These are phyloP conservation scores for Chrysomallon squamiferum DNA, from an alignment of 1,140 invertebrate species.

Conservation along the genomic window DNA sequence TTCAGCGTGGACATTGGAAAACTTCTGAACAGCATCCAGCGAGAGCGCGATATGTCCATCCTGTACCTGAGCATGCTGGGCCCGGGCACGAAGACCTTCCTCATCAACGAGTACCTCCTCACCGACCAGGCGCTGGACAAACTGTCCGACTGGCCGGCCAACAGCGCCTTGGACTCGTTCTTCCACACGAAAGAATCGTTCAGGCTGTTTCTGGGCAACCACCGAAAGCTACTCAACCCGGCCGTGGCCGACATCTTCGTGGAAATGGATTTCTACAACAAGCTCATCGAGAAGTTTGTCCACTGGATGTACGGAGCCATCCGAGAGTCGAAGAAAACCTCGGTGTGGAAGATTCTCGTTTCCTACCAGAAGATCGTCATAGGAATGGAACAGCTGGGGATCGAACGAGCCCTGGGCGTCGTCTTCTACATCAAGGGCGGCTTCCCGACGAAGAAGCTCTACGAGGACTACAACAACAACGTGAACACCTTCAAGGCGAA, in stretches of 20 bases:
- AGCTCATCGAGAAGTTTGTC: conserved; percentile 26
- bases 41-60: conserved; percentile 48
- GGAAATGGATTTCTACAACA: conserved; percentile 45
- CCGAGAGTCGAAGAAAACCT: conserved; percentile 33
- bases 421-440: conserved; percentile 42
- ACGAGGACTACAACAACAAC: conserved; percentile 43
- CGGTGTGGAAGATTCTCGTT: conserved; percentile 47
- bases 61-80: conserved; percentile 48
- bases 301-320: conserved; percentile 43
- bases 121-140: conserved; percentile 38
- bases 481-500: conserved; percentile 21
- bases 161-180: conserved; percentile 22
- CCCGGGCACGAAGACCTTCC: conserved; percentile 45
- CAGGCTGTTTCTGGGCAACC: conserved; percentile 25
- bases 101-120: conserved; percentile 42
- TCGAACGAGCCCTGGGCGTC: conserved; percentile 42
- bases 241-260: conserved; percentile 30
- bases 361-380: conserved; percentile 47
- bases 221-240: conserved; percentile 28
- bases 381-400: conserved; percentile 41
- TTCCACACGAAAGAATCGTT: conserved; percentile 35
- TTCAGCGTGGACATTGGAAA: conserved; percentile 39
- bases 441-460: conserved; percentile 38
- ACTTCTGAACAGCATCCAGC: conserved; percentile 42
- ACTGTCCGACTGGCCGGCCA: conserved; percentile 42